Percentiles rank a stretch among this genome's conserved stretches.
phyloP scores from a whole-genome alignment of 2,113 vertebrate species.

The Stigmatopora argus region DNA sequence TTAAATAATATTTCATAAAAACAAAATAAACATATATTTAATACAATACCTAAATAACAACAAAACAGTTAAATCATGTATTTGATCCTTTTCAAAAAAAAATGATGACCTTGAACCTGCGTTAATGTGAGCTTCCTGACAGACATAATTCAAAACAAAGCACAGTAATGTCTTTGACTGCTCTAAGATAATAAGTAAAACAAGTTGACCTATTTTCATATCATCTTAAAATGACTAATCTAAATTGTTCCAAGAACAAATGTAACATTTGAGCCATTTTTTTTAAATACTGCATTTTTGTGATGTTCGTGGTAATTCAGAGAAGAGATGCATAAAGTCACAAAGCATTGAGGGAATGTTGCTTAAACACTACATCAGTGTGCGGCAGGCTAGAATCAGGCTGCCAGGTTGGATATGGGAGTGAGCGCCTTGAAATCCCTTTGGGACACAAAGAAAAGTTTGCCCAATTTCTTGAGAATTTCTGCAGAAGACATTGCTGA shows the following conservation, averaged over 20 bases:
- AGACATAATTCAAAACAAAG: no score
- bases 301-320: conserved; percentile 22
- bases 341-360: conserved; percentile 30
- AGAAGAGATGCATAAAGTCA: conserved; percentile 27
- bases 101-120: no score
- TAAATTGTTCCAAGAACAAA: not conserved
- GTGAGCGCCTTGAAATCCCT: conserved; percentile 35
- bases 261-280: not conserved
- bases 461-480: conserved; percentile 3
- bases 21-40: no score
- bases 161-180: no score
- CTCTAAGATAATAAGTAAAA: not conserved
- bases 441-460: conserved; percentile 21
- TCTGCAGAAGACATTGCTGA: conserved; percentile 8
- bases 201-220: not conserved
- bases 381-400: conserved; percentile 41
- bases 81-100: no score
- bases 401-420: conserved; percentile 58
- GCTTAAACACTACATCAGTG: conserved; percentile 33
- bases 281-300: conserved; percentile 1
- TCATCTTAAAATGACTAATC: not conserved
- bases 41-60: no score
- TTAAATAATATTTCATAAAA: no score
- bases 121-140: no score
- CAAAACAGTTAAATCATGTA: no score